Evolutionary conservation across 2,888 invertebrate species (phyloP), one percentile per base, ranked within the genome.

Genomic region (Synanthedon formicaeformis): DNA sequence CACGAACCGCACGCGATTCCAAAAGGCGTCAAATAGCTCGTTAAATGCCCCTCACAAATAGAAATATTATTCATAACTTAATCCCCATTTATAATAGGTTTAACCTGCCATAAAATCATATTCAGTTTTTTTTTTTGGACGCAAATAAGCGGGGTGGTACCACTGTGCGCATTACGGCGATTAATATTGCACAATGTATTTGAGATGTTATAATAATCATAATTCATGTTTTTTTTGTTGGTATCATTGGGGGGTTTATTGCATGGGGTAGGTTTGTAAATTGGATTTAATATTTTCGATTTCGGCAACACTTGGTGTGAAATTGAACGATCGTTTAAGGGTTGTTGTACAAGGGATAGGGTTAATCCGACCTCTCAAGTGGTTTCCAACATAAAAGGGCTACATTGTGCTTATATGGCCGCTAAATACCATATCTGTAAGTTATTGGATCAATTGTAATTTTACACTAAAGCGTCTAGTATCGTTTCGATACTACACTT

Each of bases 261-360:
- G 56, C 60, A 61, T 71, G 69, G 78, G 78, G 77, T 75, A 72
- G 71, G 75, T 75, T 73, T 58, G 70, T 78, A 78, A 82, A 86
- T 86, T 87, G 86, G 87, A 87, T 86, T 83, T 83, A 86, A 86
- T 87, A 86, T 86, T 87, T 85, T 77, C 76, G 72, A 81, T 78
- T 80, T 78, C 78, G 67, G 78, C 64, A 79, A 80, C 81, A 78
- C 74, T 82, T 74, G 78, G 81, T 86, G 86, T 83, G 86, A 85
- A 87, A 86, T 87, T 84, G 85, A 74, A 82, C 79, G 82, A 77
- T 71, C 78, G 66, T 65, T 78, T 73, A 75, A 82, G 85, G 76
- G 83, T 70, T 73, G 66, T 71, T 50, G 49, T 49, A 18, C 57
- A 34, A 61, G 63, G 69, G 73, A 76, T 79, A 68, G 81, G 81